A percentile compares a stretch with the other conserved stretches of the same genome.
phyloP scores from a whole-genome alignment of 2,797 vertebrate genomes.

The Simalia tracyae region DNA sequence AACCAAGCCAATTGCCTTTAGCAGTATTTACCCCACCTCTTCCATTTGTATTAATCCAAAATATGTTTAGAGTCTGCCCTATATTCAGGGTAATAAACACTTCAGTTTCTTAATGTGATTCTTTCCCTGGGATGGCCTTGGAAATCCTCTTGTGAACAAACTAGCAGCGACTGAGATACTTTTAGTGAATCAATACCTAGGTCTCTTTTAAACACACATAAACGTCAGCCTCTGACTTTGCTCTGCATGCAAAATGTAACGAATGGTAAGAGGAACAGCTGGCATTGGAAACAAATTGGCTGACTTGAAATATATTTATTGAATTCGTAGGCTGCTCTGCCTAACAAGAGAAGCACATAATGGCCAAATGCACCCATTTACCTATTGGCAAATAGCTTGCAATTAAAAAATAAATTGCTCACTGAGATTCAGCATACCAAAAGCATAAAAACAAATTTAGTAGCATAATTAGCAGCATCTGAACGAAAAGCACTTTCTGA shows the following conservation, averaged over 20 bases:
- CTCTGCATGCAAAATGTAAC: slow-evolving; percentile 35
- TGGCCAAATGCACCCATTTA: slow-evolving; percentile 27
- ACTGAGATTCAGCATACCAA: slow-evolving; percentile 33
- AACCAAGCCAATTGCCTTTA: background rate
- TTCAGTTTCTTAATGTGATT: slow-evolving; percentile 8
- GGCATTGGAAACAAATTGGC: slow-evolving; percentile 34
- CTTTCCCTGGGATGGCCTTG: slow-evolving; percentile 22
- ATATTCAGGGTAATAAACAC: slow-evolving; percentile 6
- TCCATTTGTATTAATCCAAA: slow-evolving; percentile 30
- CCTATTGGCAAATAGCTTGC: slow-evolving; percentile 37
- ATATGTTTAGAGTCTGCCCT: background rate
- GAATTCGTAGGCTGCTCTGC: slow-evolving; percentile 23
- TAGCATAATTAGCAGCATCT: slow-evolving; percentile 34
- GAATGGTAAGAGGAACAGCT: slow-evolving; percentile 39
- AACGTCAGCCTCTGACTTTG: slow-evolving; percentile 36
- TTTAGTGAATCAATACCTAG: slow-evolving; percentile 30
- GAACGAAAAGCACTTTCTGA: slow-evolving; percentile 32
- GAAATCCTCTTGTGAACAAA: slow-evolving; percentile 31
- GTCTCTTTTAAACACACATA: slow-evolving; percentile 33
- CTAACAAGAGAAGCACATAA: slow-evolving; percentile 22
- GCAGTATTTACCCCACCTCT: background rate
- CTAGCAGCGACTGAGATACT: slow-evolving; percentile 18
- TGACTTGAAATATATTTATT: slow-evolving; percentile 45
- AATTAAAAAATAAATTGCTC: slow-evolving; percentile 45
- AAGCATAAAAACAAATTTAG: slow-evolving; percentile 51